Percentiles rank a stretch among this genome's conserved stretches.
Evolutionary conservation across 2,888 invertebrate genomes (phyloP).

Genomic region (Girardia tigrina): DNA sequence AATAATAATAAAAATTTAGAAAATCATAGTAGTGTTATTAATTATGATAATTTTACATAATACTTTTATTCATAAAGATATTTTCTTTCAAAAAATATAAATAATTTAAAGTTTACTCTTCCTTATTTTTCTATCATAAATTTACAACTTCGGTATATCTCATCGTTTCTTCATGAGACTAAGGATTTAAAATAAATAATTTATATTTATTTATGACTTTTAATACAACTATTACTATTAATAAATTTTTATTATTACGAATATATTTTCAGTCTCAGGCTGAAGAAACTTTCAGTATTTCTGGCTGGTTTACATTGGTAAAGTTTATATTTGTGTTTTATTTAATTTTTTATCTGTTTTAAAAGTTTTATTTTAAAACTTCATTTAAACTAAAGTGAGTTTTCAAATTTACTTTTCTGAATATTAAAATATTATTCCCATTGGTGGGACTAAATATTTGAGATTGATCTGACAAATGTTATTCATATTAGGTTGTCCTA

Average conservation of each 20-base stretch:
- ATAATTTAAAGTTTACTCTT: too few species aligned
- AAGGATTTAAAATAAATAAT: background rate
- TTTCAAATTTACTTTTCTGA: too few species aligned
- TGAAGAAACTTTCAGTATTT: slow-evolving; percentile 25
- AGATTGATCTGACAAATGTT: too few species aligned
- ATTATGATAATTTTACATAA: background rate
- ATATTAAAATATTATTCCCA: too few species aligned
- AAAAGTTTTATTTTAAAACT: background rate
- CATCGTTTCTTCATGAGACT: background rate
- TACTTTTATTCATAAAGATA: background rate
- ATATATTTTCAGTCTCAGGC: slow-evolving; percentile 17
- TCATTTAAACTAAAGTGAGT: background rate
- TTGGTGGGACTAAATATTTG: too few species aligned
- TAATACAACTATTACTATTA: background rate
- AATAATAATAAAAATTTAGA: background rate
- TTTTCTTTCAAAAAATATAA: too few species aligned
- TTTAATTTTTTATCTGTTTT: background rate
- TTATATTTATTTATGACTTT: background rate
- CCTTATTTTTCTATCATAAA: too few species aligned
- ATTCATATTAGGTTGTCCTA: too few species aligned
- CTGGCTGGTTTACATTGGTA: slow-evolving; percentile 27
- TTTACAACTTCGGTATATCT: too few species aligned
- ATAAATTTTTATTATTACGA: background rate
- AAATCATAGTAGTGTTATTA: background rate
- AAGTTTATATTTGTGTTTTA: background rate